Evolutionary conservation across 2,113 vertebrate genomes (phyloP).

Genomic region (Dolichallabes microphthalmus): DNA sequence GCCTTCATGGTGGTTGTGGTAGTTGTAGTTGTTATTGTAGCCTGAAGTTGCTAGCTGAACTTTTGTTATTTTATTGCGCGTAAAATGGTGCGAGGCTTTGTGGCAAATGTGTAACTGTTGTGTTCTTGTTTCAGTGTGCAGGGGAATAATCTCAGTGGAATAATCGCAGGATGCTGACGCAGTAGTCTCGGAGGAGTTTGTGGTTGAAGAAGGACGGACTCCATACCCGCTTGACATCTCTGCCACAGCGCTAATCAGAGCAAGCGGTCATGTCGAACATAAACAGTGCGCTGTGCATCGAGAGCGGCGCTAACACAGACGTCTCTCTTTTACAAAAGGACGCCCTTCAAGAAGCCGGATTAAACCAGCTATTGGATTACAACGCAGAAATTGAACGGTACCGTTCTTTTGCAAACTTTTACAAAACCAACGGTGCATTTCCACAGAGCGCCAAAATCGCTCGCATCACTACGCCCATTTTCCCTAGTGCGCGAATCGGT

Average conservation of each 20-base stretch:
- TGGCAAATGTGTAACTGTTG: constrained; percentile 65
- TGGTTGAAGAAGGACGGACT: constrained; percentile 62
- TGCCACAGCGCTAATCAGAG: constrained; percentile 42
- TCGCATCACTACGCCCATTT: constrained; percentile 92
- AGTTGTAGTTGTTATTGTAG: neutral
- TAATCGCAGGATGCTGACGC: constrained; percentile 71
- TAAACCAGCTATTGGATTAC: constrained; percentile 95
- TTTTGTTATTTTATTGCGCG: neutral
- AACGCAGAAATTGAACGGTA: constrained; percentile 96
- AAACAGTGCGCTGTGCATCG: constrained; percentile 92
- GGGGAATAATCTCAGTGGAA: constrained; percentile 50
- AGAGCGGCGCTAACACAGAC: constrained; percentile 84
- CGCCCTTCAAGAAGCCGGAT: constrained; percentile 88
- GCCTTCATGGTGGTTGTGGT: neutral
- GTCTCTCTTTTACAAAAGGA: constrained; percentile 91
- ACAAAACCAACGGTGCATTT: constrained; percentile 91
- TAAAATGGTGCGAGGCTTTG: neutral
- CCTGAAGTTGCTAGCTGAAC: neutral
- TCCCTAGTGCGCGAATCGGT: constrained; percentile 90
- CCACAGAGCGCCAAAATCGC: constrained; percentile 92
- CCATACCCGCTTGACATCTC: constrained; percentile 50
- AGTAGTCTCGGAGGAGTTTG: constrained; percentile 67
- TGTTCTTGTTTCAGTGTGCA: constrained; percentile 66
- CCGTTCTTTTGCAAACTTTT: constrained; percentile 93
- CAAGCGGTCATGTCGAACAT: constrained; percentile 79